Evolutionary conservation across 2,888 invertebrate genomes (phyloP).

Genomic region (Coelogynopora nodosa): DNA sequence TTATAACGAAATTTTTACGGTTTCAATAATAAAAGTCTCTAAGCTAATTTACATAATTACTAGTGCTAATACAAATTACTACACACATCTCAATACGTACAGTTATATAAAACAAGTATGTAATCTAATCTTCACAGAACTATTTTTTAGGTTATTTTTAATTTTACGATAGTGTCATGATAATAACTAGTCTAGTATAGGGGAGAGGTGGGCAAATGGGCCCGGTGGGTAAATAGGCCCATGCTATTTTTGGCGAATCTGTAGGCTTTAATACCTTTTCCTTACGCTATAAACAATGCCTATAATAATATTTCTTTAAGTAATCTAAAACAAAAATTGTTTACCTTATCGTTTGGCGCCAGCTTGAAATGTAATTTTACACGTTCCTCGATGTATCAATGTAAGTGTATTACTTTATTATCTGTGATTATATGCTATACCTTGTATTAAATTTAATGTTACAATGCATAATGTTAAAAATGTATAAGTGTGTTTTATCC

Average conservation of each 20-base stretch:
- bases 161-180: no score
- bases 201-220: no score
- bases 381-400: neutral
- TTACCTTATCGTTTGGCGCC: neutral
- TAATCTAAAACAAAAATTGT: neutral
- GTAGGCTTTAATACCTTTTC: neutral
- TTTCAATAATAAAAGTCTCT: no score
- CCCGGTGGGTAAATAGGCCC: no score
- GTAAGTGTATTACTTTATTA: constrained; percentile 1
- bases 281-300: neutral
- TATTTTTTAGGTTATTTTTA: no score
- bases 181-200: no score
- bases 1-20: no score
- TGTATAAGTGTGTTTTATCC: neutral
- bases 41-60: no score
- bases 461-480: neutral
- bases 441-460: neutral
- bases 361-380: neutral
- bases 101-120: no score
- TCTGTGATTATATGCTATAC: constrained; percentile 5
- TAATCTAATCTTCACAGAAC: no score
- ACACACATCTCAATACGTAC: no score
- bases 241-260: neutral
- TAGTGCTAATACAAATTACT: no score
- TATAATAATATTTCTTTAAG: neutral